Evolutionary conservation across 2,797 vertebrate species (phyloP), one percentile per base, ranked within the genome.

Genomic region (Enteromius mattozi): DNA sequence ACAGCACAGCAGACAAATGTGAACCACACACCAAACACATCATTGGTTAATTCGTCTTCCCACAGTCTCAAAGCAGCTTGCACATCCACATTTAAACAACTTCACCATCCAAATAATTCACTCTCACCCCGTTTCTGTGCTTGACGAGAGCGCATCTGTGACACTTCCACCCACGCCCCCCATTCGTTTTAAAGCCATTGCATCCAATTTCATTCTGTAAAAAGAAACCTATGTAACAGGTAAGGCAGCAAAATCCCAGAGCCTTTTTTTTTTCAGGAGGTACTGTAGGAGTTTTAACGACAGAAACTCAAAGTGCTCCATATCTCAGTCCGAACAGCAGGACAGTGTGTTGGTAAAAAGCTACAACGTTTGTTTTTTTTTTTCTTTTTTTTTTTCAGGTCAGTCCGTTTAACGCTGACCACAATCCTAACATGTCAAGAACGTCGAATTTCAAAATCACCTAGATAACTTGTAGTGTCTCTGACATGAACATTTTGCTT

Each of bases 1-100:
- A 90, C 85, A 88, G 79, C 85, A 85, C 87, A 85, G 88, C 85
- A 88, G 78, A 88, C 88, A 85, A 87, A 81, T 42, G 78, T 69
- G 78, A 89, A 81, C 79, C 86, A 56, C 74, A 83, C 86, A 84
- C 51, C 74, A 83, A 56, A 84, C 81, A 88, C 61, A 81, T 88
- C 79, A 84, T 82, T 42, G 78, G 83, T 81, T 69, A 74, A 84
- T 85, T 75, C 78, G 27, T 78, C 68, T 83, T 49, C 27, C 66
- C 80, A 75, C 42, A 75, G 54, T 86, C 80, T 78, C 37, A 68
- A 78, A 80, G 33, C 75, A 59, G 82, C 13, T 59, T 13, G 24
- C 72, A 61, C n/a, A 63, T 33, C 33, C 72, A 42, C 40, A 45
- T 74, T 82, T 71, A 54, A 71, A 86, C 71, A 63, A 12, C 24